Percentiles rank a stretch among this genome's conserved stretches.
These are phyloP conservation scores for Maccullochella peelii DNA, from an alignment of 2,113 vertebrate species.

Conservation along the genomic window DNA sequence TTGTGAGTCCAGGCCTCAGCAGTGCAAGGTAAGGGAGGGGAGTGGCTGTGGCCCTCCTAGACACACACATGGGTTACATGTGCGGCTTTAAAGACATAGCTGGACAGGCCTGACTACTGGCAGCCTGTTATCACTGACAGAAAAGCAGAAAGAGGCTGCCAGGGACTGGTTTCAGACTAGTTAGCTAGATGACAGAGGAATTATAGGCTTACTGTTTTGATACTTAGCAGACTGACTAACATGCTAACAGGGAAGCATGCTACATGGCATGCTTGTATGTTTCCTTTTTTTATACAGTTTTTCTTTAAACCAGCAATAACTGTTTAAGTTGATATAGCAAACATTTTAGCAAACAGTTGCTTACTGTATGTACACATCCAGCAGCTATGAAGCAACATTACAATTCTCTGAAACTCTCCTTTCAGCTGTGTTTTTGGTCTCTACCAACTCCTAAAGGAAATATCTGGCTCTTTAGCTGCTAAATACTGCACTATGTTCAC, in stretches of 20 bases:
- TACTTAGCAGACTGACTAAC: neutral
- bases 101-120: slow-evolving; percentile 52
- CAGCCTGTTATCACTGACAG: slow-evolving; percentile 65
- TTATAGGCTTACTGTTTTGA: slow-evolving; percentile 10
- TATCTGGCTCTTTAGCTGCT: neutral
- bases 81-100: slow-evolving; percentile 74
- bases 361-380: neutral
- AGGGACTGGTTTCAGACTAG: slow-evolving; percentile 36
- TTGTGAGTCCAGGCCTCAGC: slow-evolving; percentile 43
- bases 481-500: neutral
- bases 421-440: neutral
- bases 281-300: neutral
- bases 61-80: slow-evolving; percentile 73
- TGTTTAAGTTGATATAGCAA: neutral
- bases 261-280: slow-evolving; percentile 1
- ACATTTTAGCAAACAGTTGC: neutral
- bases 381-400: too few species aligned
- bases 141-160: slow-evolving; percentile 51
- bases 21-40: slow-evolving; percentile 19
- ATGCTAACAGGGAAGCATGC: neutral
- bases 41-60: slow-evolving; percentile 36
- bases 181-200: slow-evolving; percentile 26
- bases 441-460: neutral
- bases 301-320: neutral
- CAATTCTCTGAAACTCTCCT: neutral